Base-by-base conservation (phyloP, 2,797 vertebrate genomes). In the Phoeniculus purpureus region DNA sequence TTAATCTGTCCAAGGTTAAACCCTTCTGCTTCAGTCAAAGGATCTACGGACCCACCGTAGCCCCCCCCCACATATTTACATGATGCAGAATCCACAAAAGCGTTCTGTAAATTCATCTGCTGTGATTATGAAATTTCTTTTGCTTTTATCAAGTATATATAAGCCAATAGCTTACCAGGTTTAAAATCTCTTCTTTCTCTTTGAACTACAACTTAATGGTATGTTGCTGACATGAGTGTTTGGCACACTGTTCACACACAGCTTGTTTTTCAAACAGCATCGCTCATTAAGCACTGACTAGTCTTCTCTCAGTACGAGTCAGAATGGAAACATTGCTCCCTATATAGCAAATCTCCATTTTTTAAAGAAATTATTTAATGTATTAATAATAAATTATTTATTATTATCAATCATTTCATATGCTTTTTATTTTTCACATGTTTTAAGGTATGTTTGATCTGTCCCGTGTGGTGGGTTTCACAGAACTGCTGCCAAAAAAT, bases 371-470 rank as follows among this genome's bases (percentile, higher is more conserved):
- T 32, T 2, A 79, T 67, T 84, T 47, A 15, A 45, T 79, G 21
- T 40, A 66, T 62, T 68, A 75, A 62, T 54, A 79, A 75, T 47
- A 9, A 12, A 59, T 55, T 81, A 59, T 54, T 70, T 59, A 61
- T 62, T 27, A 6, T 9, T 68, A 58, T 73, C 71, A 65, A 1
- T 62, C 25, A 84, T 20, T 79, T 43, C 68, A 37, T 88, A 92
- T 81, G n/a, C 78, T 37, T 77, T 93, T 89, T 82, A 50, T 82
- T 45, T 93, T n/a, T 88, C 47, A 61, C 55, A 45, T 77, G 37
- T 65, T 87, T 85, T 75, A 73, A 94, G 34, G 43, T 71, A 55
- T 17, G 13, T 73, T 89, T 91, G 45, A 91, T 87, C n/a, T 84
- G n/a, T 89, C 31, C 40, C 50, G 80, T 90, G 66, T 70, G 73